Conservation (phyloP, 2,797 vertebrate genomes). For the Catostomus latipinnis region DNA sequence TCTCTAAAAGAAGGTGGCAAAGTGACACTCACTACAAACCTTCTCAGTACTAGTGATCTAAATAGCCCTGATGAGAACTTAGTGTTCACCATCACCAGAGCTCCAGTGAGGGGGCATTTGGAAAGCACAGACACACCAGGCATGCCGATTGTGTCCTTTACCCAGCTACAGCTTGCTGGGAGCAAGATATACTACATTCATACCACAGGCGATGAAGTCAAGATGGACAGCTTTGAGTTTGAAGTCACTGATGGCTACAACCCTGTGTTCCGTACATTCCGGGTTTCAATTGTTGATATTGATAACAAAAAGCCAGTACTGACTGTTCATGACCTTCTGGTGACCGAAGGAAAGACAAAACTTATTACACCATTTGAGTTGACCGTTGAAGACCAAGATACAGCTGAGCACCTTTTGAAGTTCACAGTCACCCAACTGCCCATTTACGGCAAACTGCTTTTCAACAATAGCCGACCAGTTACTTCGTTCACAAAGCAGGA, state of each 20-base stretch:
- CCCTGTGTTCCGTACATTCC: slow-evolving; percentile 92
- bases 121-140: slow-evolving; percentile 90
- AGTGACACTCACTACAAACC: slow-evolving; percentile 90
- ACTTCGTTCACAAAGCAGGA: slow-evolving; percentile 90
- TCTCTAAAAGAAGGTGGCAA: slow-evolving; percentile 92
- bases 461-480: slow-evolving; percentile 79
- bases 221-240: slow-evolving; percentile 98
- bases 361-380: slow-evolving; percentile 95
- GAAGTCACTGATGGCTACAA: slow-evolving; percentile 94
- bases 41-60: slow-evolving; percentile 93
- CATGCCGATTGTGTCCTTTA: slow-evolving; percentile 87
- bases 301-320: slow-evolving; percentile 96
- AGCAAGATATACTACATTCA: slow-evolving; percentile 96
- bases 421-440: slow-evolving; percentile 89
- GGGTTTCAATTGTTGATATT: slow-evolving; percentile 91
- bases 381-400: slow-evolving; percentile 92
- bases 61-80: slow-evolving; percentile 95
- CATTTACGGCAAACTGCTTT: slow-evolving; percentile 87
- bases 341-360: slow-evolving; percentile 88
- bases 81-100: slow-evolving; percentile 89
- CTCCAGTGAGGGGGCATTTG: slow-evolving; percentile 89
- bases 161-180: slow-evolving; percentile 91
- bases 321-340: slow-evolving; percentile 83
- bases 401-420: slow-evolving; percentile 81
- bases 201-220: slow-evolving; percentile 93